Evolutionary conservation across 1,140 invertebrate genomes (phyloP).

Genomic region (Leucophenga varia): DNA sequence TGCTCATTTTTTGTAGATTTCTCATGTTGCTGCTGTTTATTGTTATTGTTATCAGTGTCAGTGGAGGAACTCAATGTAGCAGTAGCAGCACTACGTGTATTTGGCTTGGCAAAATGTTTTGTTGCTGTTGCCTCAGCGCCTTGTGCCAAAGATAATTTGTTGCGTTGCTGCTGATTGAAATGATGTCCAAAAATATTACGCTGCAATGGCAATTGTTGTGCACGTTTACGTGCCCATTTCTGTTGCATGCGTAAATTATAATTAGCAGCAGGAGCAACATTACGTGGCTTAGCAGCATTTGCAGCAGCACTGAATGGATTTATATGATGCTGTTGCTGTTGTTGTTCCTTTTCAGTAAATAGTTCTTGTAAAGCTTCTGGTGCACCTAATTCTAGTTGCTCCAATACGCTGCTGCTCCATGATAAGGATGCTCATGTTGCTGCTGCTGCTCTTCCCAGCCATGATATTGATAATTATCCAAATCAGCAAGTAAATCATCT

Average conservation of each 20-base stretch:
- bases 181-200: slow-evolving; percentile 46
- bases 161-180: slow-evolving; percentile 37
- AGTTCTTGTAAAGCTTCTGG: slow-evolving; percentile 39
- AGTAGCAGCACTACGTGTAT: background rate
- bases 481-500: slow-evolving; percentile 39
- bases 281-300: background rate
- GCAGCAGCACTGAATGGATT: background rate
- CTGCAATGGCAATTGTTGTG: slow-evolving; percentile 28
- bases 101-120: slow-evolving; percentile 13
- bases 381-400: slow-evolving; percentile 30
- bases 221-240: slow-evolving; percentile 43
- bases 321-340: slow-evolving; percentile 15
- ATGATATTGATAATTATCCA: slow-evolving; percentile 49
- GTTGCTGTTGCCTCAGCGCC: slow-evolving; percentile 13
- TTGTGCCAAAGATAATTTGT: slow-evolving; percentile 32
- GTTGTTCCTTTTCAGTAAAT: slow-evolving; percentile 31
- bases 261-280: slow-evolving; percentile 7
- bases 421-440: background rate
- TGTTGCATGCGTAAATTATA: slow-evolving; percentile 45
- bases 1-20: slow-evolving; percentile 5
- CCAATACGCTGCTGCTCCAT: slow-evolving; percentile 19
- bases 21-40: background rate
- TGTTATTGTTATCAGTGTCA: no score
- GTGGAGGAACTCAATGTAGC: slow-evolving; percentile 4
- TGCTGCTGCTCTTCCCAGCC: slow-evolving; percentile 31